Conservation (phyloP, 1,140 invertebrate species). For the Brevipalpus yothersi region DNA sequence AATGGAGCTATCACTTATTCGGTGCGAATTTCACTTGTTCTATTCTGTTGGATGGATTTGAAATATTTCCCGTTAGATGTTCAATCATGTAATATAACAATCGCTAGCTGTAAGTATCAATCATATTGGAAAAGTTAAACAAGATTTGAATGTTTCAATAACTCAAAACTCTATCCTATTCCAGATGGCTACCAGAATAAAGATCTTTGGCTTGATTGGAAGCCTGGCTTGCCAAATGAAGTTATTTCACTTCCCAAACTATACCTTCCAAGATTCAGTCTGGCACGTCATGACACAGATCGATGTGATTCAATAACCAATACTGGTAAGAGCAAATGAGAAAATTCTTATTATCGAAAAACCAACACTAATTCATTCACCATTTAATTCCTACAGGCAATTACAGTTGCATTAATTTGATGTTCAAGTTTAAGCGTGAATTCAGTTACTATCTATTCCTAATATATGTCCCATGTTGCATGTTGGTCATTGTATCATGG, state of each 20-base stretch:
- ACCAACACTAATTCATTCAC: background rate
- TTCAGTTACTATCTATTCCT: slow-evolving; percentile 8
- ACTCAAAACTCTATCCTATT: background rate
- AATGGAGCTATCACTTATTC: slow-evolving; percentile 6
- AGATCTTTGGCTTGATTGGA: slow-evolving; percentile 78
- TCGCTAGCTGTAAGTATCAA: slow-evolving; percentile 72
- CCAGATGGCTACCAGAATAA: slow-evolving; percentile 74
- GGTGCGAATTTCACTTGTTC: slow-evolving; percentile 10
- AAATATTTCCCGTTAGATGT: slow-evolving; percentile 81
- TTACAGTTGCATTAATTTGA: slow-evolving; percentile 6
- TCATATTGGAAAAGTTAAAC: too few relatives aligned
- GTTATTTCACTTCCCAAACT: slow-evolving; percentile 50
- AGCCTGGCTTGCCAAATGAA: slow-evolving; percentile 46
- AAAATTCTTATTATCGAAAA: slow-evolving; percentile 9
- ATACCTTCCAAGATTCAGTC: slow-evolving; percentile 20
- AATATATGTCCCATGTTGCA: slow-evolving; percentile 7
- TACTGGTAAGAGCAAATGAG: slow-evolving; percentile 34
- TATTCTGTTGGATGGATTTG: slow-evolving; percentile 84
- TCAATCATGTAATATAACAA: slow-evolving; percentile 68
- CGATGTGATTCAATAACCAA: slow-evolving; percentile 17
- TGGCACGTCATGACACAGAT: slow-evolving; percentile 23
- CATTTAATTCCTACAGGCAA: background rate
- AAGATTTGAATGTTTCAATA: too few relatives aligned
- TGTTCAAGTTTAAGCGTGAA: slow-evolving; percentile 3
- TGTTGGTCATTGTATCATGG: slow-evolving; percentile 18